Evolutionary conservation across 2,888 invertebrate genomes (phyloP).

Genomic region (Dorcus parallelipipedus): DNA sequence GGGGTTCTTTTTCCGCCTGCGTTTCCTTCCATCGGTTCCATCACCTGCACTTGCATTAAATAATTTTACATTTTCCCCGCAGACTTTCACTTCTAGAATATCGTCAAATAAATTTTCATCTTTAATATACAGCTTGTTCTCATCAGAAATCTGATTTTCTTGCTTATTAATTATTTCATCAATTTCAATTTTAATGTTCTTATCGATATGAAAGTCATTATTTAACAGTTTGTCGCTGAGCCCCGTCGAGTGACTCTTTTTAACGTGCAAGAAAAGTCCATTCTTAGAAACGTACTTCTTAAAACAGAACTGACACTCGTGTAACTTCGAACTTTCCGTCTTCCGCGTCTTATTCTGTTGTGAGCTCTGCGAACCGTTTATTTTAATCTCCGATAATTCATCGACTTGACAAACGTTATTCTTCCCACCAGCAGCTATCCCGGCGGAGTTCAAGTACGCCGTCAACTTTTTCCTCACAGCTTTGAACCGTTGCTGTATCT

Average conservation of each 20-base stretch:
- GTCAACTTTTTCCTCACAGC: conserved; percentile 22
- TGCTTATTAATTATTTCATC: too few relatives aligned
- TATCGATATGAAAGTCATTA: neutral
- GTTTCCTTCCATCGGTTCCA: neutral
- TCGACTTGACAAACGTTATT: neutral
- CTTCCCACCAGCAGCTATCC: neutral
- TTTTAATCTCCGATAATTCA: neutral
- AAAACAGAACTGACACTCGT: conserved; percentile 17
- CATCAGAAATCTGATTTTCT: too few relatives aligned
- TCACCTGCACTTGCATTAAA: too few relatives aligned
- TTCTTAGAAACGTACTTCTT: conserved; percentile 21
- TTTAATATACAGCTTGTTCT: too few relatives aligned
- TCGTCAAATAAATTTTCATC: too few relatives aligned
- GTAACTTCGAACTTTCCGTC: neutral
- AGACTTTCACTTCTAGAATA: too few relatives aligned
- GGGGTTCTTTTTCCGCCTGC: neutral
- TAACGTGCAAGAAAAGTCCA: conserved; percentile 18
- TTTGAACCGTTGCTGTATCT: conserved; percentile 27
- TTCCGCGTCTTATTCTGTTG: too few relatives aligned
- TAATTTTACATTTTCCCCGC: too few relatives aligned
- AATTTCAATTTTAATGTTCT: too few relatives aligned
- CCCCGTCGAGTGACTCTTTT: conserved; percentile 16
- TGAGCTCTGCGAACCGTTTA: too few relatives aligned
- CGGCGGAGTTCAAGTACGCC: conserved; percentile 4
- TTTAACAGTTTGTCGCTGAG: neutral